Evolutionary conservation across 2,113 vertebrate species (phyloP), one percentile per base, ranked within the genome.

Genomic region (Tinamus guttatus): DNA sequence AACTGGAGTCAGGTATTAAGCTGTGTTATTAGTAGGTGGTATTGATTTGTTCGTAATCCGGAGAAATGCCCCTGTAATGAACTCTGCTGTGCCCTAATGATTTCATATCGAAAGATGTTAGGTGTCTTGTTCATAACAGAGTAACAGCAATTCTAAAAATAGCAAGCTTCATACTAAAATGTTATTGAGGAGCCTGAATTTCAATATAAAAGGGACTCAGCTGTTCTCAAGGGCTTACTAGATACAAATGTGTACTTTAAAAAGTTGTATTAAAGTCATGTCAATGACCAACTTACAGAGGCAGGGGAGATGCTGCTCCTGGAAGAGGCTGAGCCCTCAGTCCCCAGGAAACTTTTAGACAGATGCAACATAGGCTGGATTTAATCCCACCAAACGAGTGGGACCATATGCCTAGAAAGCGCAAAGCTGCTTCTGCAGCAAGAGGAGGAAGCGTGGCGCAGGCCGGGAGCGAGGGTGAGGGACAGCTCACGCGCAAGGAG

Each of bases 161-260:
- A 97, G 97, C 80, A 96, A 87, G 87, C 75, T 85, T 96, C 95
- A 95, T 96, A 97, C 97, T 95, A 95, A 97, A 96, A 94, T 94
- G 91, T 96, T 96, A 96, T 96, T 91, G 95, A 96, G 83, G 77
- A 94, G 76, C 91, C 85, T 81, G 87, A 86, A 97, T 97, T 97
- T 97, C 96, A 97, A 97, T 97, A 97, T 96, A 94, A 96, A 96
- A 96, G 84, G 95, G 96, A 97, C 96, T 97, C 77, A 71, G 77
- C 89, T 64, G 75, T 93, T 92, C 96, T 97, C 96, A 97, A 92
- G 95, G 94, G 96, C 94, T 97, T 96, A 96, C 92, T 52, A 88
- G 93, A 89, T 94, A 97, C 96, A 96, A 97, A 97, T 93, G 87
- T 70, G 32, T 77, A 77, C 94, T 94, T 92, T 89, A 90, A 89